Evolutionary conservation across 2,888 invertebrate genomes (phyloP).

Genomic region (Serrognathus titanus): DNA sequence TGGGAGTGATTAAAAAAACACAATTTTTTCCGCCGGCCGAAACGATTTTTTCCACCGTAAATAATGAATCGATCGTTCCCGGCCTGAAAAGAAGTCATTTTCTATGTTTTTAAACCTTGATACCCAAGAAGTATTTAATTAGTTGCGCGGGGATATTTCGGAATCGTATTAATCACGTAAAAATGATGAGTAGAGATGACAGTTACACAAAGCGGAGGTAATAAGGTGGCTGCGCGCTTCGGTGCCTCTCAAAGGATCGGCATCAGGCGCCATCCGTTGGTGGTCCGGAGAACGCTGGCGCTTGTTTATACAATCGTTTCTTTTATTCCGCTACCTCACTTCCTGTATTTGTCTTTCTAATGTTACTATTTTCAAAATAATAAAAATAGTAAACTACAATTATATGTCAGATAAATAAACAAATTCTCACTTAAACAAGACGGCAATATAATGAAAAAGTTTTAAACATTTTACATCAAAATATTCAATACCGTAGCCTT

Average conservation of each 20-base stretch:
- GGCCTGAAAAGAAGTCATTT: slow-evolving; percentile 1
- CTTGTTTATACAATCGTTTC: slow-evolving; percentile 11
- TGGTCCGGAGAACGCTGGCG: slow-evolving; percentile 14
- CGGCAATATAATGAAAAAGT: too few species aligned
- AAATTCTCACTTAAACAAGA: too few species aligned
- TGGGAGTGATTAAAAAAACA: too few species aligned
- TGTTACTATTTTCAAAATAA: slow-evolving; percentile 1
- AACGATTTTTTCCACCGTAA: background rate
- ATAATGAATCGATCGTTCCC: background rate
- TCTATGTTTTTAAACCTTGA: background rate
- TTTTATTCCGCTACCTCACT: slow-evolving; percentile 16
- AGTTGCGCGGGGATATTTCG: slow-evolving; percentile 15
- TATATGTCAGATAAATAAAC: background rate
- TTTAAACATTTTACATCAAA: too few species aligned
- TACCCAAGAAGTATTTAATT: slow-evolving; percentile 15
- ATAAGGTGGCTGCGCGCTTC: slow-evolving; percentile 18
- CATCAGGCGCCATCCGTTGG: slow-evolving; percentile 18
- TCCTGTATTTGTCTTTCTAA: slow-evolving; percentile 15
- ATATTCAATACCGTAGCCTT: too few species aligned
- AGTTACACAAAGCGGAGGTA: slow-evolving; percentile 22
- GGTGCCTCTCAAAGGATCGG: slow-evolving; percentile 14
- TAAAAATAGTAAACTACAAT: background rate
- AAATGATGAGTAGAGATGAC: slow-evolving; percentile 19
- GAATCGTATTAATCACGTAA: slow-evolving; percentile 21
- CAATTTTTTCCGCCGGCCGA: too few species aligned